Base-by-base conservation (phyloP, 2,797 vertebrate genomes). In the Danio choprae region DNA sequence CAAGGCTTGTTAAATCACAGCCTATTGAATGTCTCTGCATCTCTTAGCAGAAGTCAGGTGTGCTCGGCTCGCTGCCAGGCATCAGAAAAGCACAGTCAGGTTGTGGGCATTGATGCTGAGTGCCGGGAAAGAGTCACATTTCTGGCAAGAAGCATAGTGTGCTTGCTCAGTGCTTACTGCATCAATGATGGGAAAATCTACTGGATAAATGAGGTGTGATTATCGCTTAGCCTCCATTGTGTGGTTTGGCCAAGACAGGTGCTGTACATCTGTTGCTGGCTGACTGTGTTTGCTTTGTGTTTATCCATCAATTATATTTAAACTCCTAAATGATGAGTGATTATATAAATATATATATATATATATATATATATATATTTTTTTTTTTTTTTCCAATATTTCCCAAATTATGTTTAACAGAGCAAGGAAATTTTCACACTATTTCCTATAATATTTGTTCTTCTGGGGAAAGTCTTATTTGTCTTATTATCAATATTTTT, bases 181-280 rank as follows among this genome's bases (percentile, higher is more conserved):
- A 73, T 73, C 59, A 58, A 44, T 73, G 60, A 73, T 20, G 40
- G 69, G 59, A 46, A 80, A 56, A 56, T 64, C 78, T 73, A 44
- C 15, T 36, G 60, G 78, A 65, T 73, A 80, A 73, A 80, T 64
- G 41, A 62, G 11, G 50, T 55, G 59, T 73, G 69, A 65, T 72
- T 44, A 65, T 63, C 46, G 53, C 15, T 72, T 44, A 80, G 58
- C 20, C 59, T 56, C 16, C 7, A 36, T 58, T n/a, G 12, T 48
- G 43, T 75, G 29, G 12, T 75, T 68, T 62, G 18, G 29, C 72
- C 51, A 50, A n/a, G 11, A 3, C 12, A 5, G n/a, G 55, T 68
- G 40, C 51, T 67, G 76, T 68, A 12, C 48, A 79, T 72, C 58
- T 79, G 59, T 53, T 64, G 13, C 53, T 59, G n/a, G 10, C 53